Base-by-base conservation (phyloP, 2,113 vertebrate species). In the Lepisosteus osseus region DNA sequence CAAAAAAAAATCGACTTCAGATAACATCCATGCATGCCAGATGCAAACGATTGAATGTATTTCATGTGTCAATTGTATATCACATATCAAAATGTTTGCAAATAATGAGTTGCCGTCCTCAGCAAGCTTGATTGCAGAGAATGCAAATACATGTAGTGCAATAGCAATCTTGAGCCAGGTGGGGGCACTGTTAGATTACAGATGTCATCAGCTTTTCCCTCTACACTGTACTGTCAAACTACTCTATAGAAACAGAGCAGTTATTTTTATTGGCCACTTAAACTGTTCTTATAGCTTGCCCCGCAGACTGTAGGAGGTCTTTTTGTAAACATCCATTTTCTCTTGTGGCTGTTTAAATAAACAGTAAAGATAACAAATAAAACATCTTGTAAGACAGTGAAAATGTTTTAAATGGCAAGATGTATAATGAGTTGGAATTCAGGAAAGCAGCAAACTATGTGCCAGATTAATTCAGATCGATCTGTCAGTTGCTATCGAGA, bases 141-240 rank as follows among this genome's bases (percentile, higher is more conserved):
- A 40, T 42, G 63, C 63, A 44, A 68, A 7, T 5, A 12, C 17
- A 13, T 12, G 4, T 54, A 45, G 11, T 43, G 65, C 59, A 72
- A 51, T 66, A 57, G 40, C n/a, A 13, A 3, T 44, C 0, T 9
- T 3, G 15, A 17, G 68, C 65, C 83, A 81, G 54, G 65, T 77
- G 83, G 77, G 81, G 78, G 70, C 77, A 80, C 45, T 79, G 75
- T 80, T 80, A 75, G 54, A 67, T 76, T 29, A 68, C 51, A 14
- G 42, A 15, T 13, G 7, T n/a, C 54, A 29, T 55, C 72, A 64
- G 14, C 51, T 7, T 7, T 73, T 63, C 67, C 75, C 68, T 11
- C 54, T 73, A 73, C 57, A 54, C 54, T 44, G 56, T 65, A 55
- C 14, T 11, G 61, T 67, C 57, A n/a, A 72, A 72, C 54, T 57